These are phyloP conservation scores for Falco concolor DNA, from an alignment of 2,797 vertebrate species.

Conservation along the genomic window DNA sequence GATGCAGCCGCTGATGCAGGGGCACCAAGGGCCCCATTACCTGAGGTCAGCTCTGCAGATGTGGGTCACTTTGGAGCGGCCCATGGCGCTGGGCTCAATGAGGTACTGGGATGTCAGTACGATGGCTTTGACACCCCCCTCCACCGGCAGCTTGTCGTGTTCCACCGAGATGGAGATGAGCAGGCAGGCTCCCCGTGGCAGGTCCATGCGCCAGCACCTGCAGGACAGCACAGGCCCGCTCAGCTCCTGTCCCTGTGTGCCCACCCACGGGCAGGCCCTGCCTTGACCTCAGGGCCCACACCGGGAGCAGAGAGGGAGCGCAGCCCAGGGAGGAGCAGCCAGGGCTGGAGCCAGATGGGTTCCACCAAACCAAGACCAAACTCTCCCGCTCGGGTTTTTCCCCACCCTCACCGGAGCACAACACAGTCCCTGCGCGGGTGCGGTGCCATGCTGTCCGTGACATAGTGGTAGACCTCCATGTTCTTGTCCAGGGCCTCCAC, in stretches of 20 bases:
- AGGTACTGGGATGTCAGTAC: constrained; percentile 82
- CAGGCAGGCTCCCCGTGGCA: constrained; percentile 77
- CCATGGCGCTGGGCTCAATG: constrained; percentile 78
- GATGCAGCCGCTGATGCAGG: not conserved
- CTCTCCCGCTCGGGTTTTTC: accelerated
- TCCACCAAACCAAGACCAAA: not conserved
- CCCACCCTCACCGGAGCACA: constrained; percentile 77
- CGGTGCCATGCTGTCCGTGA: constrained; percentile 86
- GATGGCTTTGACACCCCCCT: constrained; percentile 77
- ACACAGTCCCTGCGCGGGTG: constrained; percentile 82
- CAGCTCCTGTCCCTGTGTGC: accelerated
- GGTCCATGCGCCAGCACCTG: constrained; percentile 80
- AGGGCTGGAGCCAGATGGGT: not conserved
- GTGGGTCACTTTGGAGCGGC: constrained; percentile 79
- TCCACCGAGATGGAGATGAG: constrained; percentile 80
- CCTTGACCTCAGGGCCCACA: accelerated
- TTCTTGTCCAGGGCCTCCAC: constrained; percentile 79
- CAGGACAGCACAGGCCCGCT: accelerated
- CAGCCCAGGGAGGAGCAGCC: not conserved
- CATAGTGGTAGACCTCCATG: constrained; percentile 82
- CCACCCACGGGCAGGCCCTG: accelerated
- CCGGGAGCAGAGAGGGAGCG: accelerated
- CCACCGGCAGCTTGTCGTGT: constrained; percentile 73
- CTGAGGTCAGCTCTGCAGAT: constrained; percentile 84
- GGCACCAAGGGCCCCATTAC: constrained; percentile 7